phyloP scores from a whole-genome alignment of 2,888 invertebrate genomes.

The Yponomeuta evonymella region DNA sequence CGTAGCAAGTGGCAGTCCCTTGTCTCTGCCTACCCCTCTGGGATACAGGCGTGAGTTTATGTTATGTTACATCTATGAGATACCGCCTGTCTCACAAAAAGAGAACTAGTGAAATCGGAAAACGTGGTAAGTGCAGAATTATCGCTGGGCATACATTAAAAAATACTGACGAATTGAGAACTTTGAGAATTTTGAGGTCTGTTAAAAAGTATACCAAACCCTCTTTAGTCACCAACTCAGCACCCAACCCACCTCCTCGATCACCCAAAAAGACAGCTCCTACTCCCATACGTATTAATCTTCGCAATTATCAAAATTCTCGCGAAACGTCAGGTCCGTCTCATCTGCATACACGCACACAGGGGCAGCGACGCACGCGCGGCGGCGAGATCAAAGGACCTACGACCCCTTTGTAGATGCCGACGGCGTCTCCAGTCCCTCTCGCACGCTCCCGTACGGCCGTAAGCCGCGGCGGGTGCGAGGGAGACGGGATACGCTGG shows the following conservation, averaged over 20 bases:
- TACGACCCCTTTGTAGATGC: constrained; percentile 71
- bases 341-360: constrained; percentile 70
- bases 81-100: too few relatives aligned
- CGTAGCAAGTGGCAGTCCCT: too few relatives aligned
- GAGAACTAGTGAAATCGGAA: too few relatives aligned
- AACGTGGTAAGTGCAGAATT: too few relatives aligned
- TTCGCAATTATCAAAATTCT: constrained; percentile 74
- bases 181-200: too few relatives aligned
- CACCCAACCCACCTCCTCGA: not conserved
- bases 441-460: constrained; percentile 44
- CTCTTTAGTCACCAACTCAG: not conserved
- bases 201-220: too few relatives aligned
- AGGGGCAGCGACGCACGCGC: constrained; percentile 63
- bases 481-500: constrained; percentile 55
- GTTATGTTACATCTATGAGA: too few relatives aligned
- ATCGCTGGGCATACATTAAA: too few relatives aligned
- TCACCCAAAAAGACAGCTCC: constrained; percentile 17
- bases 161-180: too few relatives aligned
- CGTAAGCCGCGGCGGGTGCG: constrained; percentile 39
- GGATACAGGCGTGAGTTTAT: too few relatives aligned
- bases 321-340: constrained; percentile 36
- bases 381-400: constrained; percentile 70
- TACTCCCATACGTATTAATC: constrained; percentile 49
- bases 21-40: too few relatives aligned
- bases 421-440: constrained; percentile 70